phyloP scores from a whole-genome alignment of 2,888 invertebrate genomes.

The Diarsia brunnea region DNA sequence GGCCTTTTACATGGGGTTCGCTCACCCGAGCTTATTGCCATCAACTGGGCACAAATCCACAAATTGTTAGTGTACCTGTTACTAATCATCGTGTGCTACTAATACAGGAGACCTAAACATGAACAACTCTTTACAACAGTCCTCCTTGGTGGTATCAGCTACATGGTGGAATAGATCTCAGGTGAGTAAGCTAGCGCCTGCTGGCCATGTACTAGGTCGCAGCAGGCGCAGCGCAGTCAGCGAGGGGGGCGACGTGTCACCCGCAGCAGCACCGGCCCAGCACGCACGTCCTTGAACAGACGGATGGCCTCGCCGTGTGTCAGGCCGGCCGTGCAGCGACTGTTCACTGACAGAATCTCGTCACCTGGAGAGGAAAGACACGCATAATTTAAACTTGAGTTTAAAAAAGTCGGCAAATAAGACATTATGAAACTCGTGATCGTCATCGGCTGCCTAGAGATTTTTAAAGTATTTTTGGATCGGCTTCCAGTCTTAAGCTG shows the following conservation, averaged over 20 bases:
- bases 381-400: neutral
- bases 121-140: neutral
- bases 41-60: too few relatives aligned
- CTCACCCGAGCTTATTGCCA: too few relatives aligned
- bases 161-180: conserved; percentile 82
- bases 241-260: conserved; percentile 91
- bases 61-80: neutral
- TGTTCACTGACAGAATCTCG: conserved; percentile 95
- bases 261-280: conserved; percentile 94
- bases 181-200: conserved; percentile 79
- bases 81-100: neutral
- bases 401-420: neutral
- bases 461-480: neutral
- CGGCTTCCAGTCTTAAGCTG: neutral
- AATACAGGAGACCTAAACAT: neutral
- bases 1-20: too few relatives aligned
- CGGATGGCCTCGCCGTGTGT: conserved; percentile 95
- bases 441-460: neutral
- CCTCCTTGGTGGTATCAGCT: conserved; percentile 50
- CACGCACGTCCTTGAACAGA: conserved; percentile 94
- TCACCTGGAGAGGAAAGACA: conserved; percentile 91
- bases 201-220: conserved; percentile 77
- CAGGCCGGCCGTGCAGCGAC: conserved; percentile 94
- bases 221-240: conserved; percentile 90
- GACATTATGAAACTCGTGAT: neutral